Conservation (phyloP, 2,797 vertebrate species). For the Molossus molossus region DNA sequence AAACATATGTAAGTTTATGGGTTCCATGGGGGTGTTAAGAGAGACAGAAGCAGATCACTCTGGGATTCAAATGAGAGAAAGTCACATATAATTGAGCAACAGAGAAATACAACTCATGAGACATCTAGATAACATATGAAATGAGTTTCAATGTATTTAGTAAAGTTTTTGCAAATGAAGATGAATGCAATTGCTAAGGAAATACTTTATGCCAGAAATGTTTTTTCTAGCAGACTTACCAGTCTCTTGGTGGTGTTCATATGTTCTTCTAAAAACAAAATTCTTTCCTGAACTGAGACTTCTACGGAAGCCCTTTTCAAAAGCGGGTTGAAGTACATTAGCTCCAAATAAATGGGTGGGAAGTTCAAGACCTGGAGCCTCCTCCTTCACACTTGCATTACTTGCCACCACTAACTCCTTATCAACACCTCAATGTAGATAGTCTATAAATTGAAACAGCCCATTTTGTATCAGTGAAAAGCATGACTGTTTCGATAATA, state of each 20-base stretch:
- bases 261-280: not conserved
- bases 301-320: fast-evolving
- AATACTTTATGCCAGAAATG: not conserved
- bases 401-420: not conserved
- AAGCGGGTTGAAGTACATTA: not conserved
- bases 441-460: not conserved
- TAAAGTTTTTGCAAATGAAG: not conserved
- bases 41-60: not conserved
- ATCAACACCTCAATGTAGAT: not conserved
- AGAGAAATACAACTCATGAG: not conserved
- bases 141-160: not conserved
- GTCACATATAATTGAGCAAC: not conserved
- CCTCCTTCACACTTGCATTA: not conserved
- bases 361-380: not conserved
- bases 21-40: not conserved
- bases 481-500: not conserved
- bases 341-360: not conserved
- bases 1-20: not conserved
- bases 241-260: not conserved
- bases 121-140: not conserved
- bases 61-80: not conserved
- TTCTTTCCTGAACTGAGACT: not conserved
- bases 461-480: not conserved
- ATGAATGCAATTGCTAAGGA: not conserved
- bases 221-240: not conserved